Evolutionary conservation across 2,113 vertebrate species (phyloP), one percentile per base, ranked within the genome.

Genomic region (Egretta garzetta): DNA sequence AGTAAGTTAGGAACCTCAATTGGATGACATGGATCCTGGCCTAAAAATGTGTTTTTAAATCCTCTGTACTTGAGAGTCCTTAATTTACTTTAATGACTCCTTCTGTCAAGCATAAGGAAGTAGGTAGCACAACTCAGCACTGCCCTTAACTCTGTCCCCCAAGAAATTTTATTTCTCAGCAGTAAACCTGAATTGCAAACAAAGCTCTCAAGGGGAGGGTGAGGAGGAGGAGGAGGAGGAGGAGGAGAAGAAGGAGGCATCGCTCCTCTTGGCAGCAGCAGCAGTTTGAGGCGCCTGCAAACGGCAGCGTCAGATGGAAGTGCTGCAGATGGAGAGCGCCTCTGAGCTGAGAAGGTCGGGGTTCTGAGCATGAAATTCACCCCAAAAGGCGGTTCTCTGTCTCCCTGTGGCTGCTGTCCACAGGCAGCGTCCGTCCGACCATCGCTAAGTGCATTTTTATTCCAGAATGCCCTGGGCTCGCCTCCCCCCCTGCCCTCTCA

Each of bases 401-500:
- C 33, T 80, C 45, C 55, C 60, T 2, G 1, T 5, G 53, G 72
- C 35, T 47, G 2, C 47, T 62, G 66, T 19, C 47, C 56, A 2
- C 39, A 19, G 53, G 5, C 50, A n/a, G 19, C 2, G 3, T 49
- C 80, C 24, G 3, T 14, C 30, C 1, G 4, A 24, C 47, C 80
- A 11, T 18, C 35, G 56, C 9, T 4, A 63, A 27, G 53, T 12
- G 18, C 15, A 6, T 33, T 70, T 52, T 39, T 37, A 19, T 33
- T 52, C 55, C 59, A 10, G 35, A 63, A n/a, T 68, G 24, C 81
- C 23, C 27, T 0, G 0, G 1, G 28, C 39, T 89, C 0, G 0
- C 80, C 43, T 47, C 22, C 79, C 23, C 35, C 1, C 0, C 4
- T n/a, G 1, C 58, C 9, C 87, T 80, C 88, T 62, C 9, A 10